phyloP scores from a whole-genome alignment of 1,140 invertebrate genomes.

The Drosophila takahashii region DNA sequence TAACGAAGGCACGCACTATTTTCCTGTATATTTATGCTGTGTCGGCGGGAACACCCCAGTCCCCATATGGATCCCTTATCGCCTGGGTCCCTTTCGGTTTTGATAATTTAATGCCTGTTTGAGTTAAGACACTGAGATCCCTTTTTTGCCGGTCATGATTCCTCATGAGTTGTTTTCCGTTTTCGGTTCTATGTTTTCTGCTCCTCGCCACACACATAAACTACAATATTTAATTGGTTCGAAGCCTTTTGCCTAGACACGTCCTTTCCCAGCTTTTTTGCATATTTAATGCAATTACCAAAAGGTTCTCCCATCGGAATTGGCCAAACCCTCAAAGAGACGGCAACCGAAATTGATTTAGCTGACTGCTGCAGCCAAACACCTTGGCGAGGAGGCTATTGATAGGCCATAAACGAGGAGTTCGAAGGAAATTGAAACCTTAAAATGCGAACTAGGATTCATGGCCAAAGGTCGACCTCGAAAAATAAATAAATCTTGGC shows the following conservation, averaged over 20 bases:
- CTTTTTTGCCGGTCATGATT: slow-evolving; percentile 55
- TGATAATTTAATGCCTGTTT: slow-evolving; percentile 82
- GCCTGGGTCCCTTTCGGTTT: slow-evolving; percentile 50
- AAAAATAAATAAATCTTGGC: not conserved
- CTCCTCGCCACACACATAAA: slow-evolving; percentile 63
- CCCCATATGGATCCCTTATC: slow-evolving; percentile 28
- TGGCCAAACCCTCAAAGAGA: slow-evolving; percentile 16
- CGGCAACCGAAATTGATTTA: slow-evolving; percentile 66
- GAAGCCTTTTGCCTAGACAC: slow-evolving; percentile 56
- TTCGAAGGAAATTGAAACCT: slow-evolving; percentile 6
- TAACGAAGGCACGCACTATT: slow-evolving; percentile 80
- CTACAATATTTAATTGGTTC: slow-evolving; percentile 76
- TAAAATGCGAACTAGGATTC: slow-evolving; percentile 8
- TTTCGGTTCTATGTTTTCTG: slow-evolving; percentile 3
- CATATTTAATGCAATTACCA: slow-evolving; percentile 83
- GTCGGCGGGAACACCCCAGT: slow-evolving; percentile 55
- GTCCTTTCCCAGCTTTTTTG: slow-evolving; percentile 64
- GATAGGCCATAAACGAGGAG: slow-evolving; percentile 37
- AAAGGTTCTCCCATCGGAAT: slow-evolving; percentile 70
- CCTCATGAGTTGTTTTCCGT: slow-evolving; percentile 55
- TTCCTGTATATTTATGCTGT: slow-evolving; percentile 70
- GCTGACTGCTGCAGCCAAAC: slow-evolving; percentile 39
- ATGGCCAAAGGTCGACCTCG: not conserved
- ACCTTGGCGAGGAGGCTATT: slow-evolving; percentile 15
- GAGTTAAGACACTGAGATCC: slow-evolving; percentile 59